phyloP scores from a whole-genome alignment of 1,140 invertebrate genomes.

The Whitmania pigra region DNA sequence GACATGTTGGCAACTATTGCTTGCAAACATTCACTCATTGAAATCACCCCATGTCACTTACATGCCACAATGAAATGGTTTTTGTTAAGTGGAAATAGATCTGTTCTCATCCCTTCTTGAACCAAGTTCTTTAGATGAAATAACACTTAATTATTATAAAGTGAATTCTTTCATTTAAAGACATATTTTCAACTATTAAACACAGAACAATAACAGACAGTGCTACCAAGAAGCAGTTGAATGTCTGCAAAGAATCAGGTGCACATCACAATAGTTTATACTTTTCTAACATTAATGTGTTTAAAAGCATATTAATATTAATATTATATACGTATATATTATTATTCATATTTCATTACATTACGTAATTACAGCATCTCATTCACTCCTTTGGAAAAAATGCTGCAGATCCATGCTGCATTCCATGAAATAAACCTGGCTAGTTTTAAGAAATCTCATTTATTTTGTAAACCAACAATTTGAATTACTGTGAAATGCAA shows the following conservation, averaged over 20 bases:
- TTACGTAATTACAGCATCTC: slow-evolving; percentile 33
- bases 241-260: slow-evolving; percentile 38
- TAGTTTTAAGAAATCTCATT: background rate
- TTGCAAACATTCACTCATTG: too few relatives aligned
- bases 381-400: slow-evolving; percentile 61
- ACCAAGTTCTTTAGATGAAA: too few relatives aligned
- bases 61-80: too few relatives aligned
- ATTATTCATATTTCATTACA: background rate
- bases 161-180: background rate
- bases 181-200: background rate
- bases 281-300: background rate
- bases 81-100: too few relatives aligned
- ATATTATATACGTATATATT: background rate
- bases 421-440: slow-evolving; percentile 64
- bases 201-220: slow-evolving; percentile 16
- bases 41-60: too few relatives aligned
- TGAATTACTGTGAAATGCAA: too few relatives aligned
- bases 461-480: background rate
- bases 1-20: too few relatives aligned
- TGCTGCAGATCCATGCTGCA: slow-evolving; percentile 60
- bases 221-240: slow-evolving; percentile 37
- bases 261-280: background rate
- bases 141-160: too few relatives aligned
- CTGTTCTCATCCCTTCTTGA: too few relatives aligned
- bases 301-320: background rate